phyloP scores from a whole-genome alignment of 2,888 invertebrate genomes.

The Aleiodes testaceus region DNA sequence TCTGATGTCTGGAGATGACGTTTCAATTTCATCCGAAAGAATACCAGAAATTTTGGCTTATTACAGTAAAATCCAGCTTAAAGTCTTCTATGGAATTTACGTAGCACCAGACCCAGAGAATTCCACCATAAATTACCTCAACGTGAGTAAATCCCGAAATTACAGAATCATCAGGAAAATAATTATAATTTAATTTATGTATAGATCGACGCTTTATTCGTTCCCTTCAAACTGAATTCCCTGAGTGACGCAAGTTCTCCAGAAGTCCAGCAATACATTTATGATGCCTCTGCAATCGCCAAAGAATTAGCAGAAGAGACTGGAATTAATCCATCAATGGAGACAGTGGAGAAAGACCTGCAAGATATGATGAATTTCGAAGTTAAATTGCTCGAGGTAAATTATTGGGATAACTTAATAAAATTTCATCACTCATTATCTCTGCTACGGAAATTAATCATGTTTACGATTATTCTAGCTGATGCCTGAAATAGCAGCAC shows the following conservation, averaged over 20 bases:
- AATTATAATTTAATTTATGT: neutral
- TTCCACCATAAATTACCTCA: too few species aligned
- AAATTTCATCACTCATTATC: too few species aligned
- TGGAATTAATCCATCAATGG: neutral
- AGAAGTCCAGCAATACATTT: neutral
- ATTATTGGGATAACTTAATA: too few species aligned
- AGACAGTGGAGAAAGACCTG: neutral
- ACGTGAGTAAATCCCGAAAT: too few species aligned
- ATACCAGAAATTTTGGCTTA: neutral
- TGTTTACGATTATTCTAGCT: too few species aligned
- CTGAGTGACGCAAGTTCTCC: neutral
- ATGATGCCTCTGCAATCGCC: neutral
- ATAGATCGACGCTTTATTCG: neutral
- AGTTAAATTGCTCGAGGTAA: neutral
- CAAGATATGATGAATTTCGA: neutral
- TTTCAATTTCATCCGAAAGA: too few species aligned
- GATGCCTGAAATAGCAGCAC: too few species aligned
- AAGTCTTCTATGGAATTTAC: too few species aligned
- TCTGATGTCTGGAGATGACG: neutral
- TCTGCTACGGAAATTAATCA: too few species aligned
- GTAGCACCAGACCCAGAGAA: too few species aligned
- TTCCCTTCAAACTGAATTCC: neutral
- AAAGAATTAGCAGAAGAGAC: neutral
- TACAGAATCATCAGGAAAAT: neutral
- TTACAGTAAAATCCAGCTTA: neutral